A percentile compares a stretch with the other conserved stretches of the same genome.
These are phyloP conservation scores for Anthoscopus minutus DNA, from an alignment of 2,113 vertebrate species.

Conservation along the genomic window DNA sequence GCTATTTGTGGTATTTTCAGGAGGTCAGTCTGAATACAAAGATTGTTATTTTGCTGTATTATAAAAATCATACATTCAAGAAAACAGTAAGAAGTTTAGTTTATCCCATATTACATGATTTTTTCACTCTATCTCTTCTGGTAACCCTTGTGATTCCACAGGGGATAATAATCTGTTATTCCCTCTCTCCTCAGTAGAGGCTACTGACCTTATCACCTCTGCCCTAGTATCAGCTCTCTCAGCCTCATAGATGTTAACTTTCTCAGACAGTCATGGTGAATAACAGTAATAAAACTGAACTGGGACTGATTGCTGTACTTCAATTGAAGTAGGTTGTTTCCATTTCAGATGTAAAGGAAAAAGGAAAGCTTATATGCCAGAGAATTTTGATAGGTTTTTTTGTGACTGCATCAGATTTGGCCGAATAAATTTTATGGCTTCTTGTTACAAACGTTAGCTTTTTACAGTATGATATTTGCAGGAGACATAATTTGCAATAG, in stretches of 20 bases:
- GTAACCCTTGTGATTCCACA: not conserved
- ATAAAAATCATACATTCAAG: not conserved
- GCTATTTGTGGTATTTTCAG: not conserved
- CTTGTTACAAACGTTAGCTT: not conserved
- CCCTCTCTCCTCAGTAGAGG: not conserved
- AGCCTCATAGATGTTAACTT: not conserved
- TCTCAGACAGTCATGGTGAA: not conserved
- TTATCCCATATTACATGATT: not conserved
- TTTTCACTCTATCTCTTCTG: not conserved
- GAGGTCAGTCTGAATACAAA: not conserved
- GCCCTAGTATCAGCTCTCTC: not conserved
- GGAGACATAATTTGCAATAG: not conserved
- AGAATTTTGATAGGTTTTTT: not conserved
- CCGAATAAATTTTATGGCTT: not conserved
- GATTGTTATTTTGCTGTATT: not conserved
- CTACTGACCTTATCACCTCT: not conserved
- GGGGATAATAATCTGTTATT: not conserved
- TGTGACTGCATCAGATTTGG: not conserved
- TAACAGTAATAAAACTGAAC: not conserved
- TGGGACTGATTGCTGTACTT: not conserved
- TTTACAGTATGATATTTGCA: not conserved
- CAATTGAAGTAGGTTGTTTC: not conserved
- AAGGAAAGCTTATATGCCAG: not conserved
- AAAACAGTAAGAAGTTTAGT: not conserved
- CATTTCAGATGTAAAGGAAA: not conserved